Evolutionary conservation across 1,140 invertebrate genomes (phyloP).

Genomic region (Hyles euphorbiae): DNA sequence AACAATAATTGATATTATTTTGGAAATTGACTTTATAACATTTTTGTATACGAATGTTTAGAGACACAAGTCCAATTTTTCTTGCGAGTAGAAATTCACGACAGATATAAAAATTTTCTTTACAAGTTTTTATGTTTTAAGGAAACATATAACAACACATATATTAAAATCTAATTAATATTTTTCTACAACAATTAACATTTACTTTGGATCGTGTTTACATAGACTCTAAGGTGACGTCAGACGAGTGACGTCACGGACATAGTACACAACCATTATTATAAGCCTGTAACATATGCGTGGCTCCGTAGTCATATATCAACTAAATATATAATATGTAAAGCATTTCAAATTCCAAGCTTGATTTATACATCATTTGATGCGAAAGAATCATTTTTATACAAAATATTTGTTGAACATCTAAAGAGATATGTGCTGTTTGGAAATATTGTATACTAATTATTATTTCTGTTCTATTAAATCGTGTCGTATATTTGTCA

Average conservation of each 20-base stretch:
- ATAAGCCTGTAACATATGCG: conserved; percentile 25
- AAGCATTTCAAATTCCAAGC: conserved; percentile 20
- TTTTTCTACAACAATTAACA: conserved; percentile 37
- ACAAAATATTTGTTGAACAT: conserved; percentile 1
- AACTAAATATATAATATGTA: conserved; percentile 10
- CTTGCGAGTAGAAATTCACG: too few relatives aligned
- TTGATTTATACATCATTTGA: conserved; percentile 10
- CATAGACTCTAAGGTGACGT: conserved; percentile 16
- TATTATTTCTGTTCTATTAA: too few relatives aligned
- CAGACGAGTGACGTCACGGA: conserved; percentile 9
- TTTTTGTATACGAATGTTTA: too few relatives aligned
- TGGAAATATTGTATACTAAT: too few relatives aligned
- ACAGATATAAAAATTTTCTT: too few relatives aligned
- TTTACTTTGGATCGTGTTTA: conserved; percentile 24
- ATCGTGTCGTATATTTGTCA: too few relatives aligned
- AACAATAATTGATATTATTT: too few relatives aligned
- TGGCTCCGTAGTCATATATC: conserved; percentile 6
- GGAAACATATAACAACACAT: conserved; percentile 20
- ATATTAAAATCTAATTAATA: conserved; percentile 27
- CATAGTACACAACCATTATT: conserved; percentile 44
- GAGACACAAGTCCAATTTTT: too few relatives aligned
- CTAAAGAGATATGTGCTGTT: too few relatives aligned
- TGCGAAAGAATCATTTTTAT: conserved; percentile 2
- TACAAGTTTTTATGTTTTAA: too few relatives aligned
- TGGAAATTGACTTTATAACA: too few relatives aligned